Evolutionary conservation across 2,113 vertebrate species (phyloP), one percentile per base, ranked within the genome.

Genomic region (Halcyon senegalensis): DNA sequence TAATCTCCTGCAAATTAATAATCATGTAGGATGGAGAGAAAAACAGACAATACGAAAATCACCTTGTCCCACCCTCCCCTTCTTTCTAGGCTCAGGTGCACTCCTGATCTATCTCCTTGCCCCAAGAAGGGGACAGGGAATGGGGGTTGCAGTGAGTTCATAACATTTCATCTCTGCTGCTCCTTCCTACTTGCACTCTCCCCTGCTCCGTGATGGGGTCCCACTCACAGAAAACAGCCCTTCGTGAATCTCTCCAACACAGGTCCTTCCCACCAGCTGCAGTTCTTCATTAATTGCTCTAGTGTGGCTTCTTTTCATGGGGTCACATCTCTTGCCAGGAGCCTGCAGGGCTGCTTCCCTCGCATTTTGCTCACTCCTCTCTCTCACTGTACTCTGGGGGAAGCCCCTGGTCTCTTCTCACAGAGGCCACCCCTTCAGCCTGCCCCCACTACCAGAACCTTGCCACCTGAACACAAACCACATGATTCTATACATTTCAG

Each of bases 151-250:
- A 1, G 11, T 51, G 37, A 19, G 24, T 53, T 62, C 17, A 24
- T 35, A 25, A 58, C 5, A 10, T 2, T 3, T 33, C 4, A 2
- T 44, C 68, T 74, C 24, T 66, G 13, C 11, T 0, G 2, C 20
- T 50, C 30, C 35, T 73, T 73, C 43, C 35, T 43, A 20, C 30
- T 58, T 30, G 24, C 7, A 8, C 13, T 25, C 24, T 41, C 30
- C 7, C 41, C n/a, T 16, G 19, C 58, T 41, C 41, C 15, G 20
- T 46, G 1, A 0, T 30, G 24, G 20, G 4, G 41, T 41, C 28
- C 39, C 19, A 13, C 11, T 27, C 41, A 53, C 2, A 1, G 16
- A 14, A 75, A 5, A 31, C 24, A 25, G 25, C 25, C 51, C 51
- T 53, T 46, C 44, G 19, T 46, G 44, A 46, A 46, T 17, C 46